phyloP scores from a whole-genome alignment of 2,888 invertebrate species.

The Phengaris arion region DNA sequence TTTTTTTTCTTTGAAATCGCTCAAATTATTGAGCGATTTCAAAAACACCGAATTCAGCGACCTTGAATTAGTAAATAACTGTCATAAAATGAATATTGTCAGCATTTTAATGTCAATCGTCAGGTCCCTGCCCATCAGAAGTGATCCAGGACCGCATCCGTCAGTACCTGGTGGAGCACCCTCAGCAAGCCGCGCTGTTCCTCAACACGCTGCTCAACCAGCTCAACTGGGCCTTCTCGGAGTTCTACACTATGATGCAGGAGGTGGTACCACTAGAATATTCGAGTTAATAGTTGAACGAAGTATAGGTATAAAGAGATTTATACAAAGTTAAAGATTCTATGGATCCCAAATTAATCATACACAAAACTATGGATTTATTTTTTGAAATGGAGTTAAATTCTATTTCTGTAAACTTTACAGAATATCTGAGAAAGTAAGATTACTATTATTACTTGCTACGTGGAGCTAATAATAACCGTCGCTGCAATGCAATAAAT shows the following conservation, averaged over 20 bases:
- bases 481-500: slow-evolving; percentile 2
- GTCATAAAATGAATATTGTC: not conserved
- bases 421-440: too few relatives aligned
- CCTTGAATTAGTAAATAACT: too few relatives aligned
- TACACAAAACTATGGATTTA: not conserved
- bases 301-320: not conserved
- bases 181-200: slow-evolving; percentile 83
- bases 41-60: too few relatives aligned
- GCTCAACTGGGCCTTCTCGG: slow-evolving; percentile 93
- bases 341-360: not conserved
- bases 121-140: slow-evolving; percentile 84
- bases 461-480: not conserved
- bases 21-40: too few relatives aligned
- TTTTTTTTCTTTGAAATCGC: too few relatives aligned
- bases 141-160: slow-evolving; percentile 83
- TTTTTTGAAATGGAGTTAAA: not conserved
- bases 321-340: not conserved
- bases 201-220: slow-evolving; percentile 89
- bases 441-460: not conserved
- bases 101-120: slow-evolving; percentile 25
- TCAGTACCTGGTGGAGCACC: slow-evolving; percentile 80
- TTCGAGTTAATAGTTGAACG: too few relatives aligned
- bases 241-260: slow-evolving; percentile 91
- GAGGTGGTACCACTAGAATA: slow-evolving; percentile 72
- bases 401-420: not conserved